Conservation (phyloP, 2,888 invertebrate species). For the Agrilus cyanescens region DNA sequence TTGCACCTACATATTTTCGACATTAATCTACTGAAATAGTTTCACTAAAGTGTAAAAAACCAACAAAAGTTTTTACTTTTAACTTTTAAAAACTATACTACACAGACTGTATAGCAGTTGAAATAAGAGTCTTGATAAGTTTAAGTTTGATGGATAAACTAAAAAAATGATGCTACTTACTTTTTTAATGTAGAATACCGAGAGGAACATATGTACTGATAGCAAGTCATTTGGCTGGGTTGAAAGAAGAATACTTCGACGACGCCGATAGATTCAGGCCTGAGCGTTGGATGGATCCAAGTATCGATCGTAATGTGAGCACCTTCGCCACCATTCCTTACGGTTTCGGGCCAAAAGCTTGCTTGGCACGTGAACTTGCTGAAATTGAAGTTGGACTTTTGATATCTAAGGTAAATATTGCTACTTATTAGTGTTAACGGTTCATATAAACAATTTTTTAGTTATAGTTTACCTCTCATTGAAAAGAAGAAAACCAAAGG, state of each 20-base stretch:
- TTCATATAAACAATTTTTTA: neutral
- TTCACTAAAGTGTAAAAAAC: no score
- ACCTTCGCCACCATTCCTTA: constrained; percentile 51
- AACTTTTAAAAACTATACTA: no score
- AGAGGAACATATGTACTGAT: constrained; percentile 51
- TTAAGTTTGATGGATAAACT: no score
- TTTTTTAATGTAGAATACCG: constrained; percentile 33
- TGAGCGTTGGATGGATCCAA: constrained; percentile 48
- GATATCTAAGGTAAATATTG: constrained; percentile 39
- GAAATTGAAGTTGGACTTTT: constrained; percentile 47
- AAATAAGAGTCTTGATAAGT: no score
- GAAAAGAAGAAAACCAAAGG: neutral
- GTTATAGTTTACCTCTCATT: neutral
- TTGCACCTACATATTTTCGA: no score
- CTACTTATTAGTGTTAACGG: neutral
- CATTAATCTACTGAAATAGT: no score
- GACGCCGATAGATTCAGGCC: constrained; percentile 49
- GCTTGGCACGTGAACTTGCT: constrained; percentile 49
- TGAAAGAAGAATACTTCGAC: constrained; percentile 53
- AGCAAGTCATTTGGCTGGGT: constrained; percentile 49
- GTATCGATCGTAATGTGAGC: constrained; percentile 21
- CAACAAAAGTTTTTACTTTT: no score
- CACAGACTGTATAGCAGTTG: no score
- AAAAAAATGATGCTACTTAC: no score
- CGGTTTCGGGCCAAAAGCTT: constrained; percentile 50